Conservation (phyloP, 2,797 vertebrate species). For the Enteromius treurensis region DNA sequence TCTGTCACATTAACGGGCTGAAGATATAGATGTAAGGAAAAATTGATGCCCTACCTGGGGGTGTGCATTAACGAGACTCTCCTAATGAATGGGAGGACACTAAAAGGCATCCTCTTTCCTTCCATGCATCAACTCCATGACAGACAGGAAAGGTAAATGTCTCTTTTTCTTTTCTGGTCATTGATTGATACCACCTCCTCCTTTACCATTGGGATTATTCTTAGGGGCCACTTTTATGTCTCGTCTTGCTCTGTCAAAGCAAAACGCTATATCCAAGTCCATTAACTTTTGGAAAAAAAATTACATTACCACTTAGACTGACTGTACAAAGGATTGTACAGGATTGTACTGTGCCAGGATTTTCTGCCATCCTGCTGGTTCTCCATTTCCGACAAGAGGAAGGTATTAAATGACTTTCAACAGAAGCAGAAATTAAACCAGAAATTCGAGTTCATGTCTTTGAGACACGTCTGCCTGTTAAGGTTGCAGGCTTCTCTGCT, state of each 20-base stretch:
- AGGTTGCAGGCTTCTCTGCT: slow-evolving; percentile 17
- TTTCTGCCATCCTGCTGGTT: slow-evolving; percentile 25
- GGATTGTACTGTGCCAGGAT: slow-evolving; percentile 26
- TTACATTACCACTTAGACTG: slow-evolving; percentile 6
- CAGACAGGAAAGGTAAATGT: slow-evolving; percentile 47
- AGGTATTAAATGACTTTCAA: slow-evolving; percentile 45
- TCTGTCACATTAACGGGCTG: slow-evolving; percentile 41
- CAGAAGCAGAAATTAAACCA: slow-evolving; percentile 41
- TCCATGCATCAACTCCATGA: slow-evolving; percentile 49
- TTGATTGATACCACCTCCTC: slow-evolving; percentile 44
- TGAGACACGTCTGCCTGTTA: slow-evolving; percentile 10
- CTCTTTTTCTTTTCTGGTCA: slow-evolving; percentile 31
- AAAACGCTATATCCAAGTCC: slow-evolving; percentile 54
- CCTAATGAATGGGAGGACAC: slow-evolving; percentile 58
- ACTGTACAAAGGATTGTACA: slow-evolving; percentile 18
- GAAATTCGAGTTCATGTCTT: slow-evolving; percentile 28
- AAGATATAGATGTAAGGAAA: slow-evolving; percentile 41
- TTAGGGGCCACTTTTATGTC: slow-evolving; percentile 36
- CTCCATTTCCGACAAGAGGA: slow-evolving; percentile 31
- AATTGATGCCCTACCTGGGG: slow-evolving; percentile 50
- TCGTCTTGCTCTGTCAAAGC: slow-evolving; percentile 51
- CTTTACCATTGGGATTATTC: slow-evolving; percentile 42
- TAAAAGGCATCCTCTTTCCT: slow-evolving; percentile 46
- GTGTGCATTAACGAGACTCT: slow-evolving; percentile 54
- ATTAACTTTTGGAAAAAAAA: slow-evolving; percentile 52